phyloP scores from a whole-genome alignment of 2,888 invertebrate species.

The Tetrapedia diversipes region DNA sequence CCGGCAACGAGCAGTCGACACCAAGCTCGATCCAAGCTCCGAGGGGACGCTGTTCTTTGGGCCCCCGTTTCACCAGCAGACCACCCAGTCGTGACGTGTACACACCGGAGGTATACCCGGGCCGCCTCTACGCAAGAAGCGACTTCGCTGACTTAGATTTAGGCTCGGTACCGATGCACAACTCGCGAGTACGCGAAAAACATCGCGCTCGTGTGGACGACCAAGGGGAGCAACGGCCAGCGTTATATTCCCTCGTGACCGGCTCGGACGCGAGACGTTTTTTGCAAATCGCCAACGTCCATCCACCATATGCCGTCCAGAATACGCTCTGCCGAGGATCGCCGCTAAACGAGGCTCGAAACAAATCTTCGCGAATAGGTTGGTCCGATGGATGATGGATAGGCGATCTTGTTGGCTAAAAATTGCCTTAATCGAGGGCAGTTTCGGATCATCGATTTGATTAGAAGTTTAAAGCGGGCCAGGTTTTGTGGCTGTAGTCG shows the following conservation, averaged over 20 bases:
- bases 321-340: conserved; percentile 22
- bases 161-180: conserved; percentile 49
- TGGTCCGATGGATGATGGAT: conserved; percentile 27
- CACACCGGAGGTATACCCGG: conserved; percentile 17
- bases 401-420: not conserved
- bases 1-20: conserved; percentile 20
- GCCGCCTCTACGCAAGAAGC: conserved; percentile 44
- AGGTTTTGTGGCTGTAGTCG: too few relatives aligned
- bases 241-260: conserved; percentile 59
- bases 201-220: conserved; percentile 31
- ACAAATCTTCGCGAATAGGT: conserved; percentile 26
- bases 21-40: not conserved
- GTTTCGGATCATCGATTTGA: too few relatives aligned
- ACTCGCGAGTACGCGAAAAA: conserved; percentile 45
- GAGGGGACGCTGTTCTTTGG: conserved; percentile 22
- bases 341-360: conserved; percentile 7
- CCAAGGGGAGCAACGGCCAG: conserved; percentile 19
- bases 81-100: conserved; percentile 53
- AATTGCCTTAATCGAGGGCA: not conserved
- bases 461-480: too few relatives aligned
- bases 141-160: conserved; percentile 56
- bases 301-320: conserved; percentile 66
- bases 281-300: conserved; percentile 63
- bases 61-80: conserved; percentile 25
- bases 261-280: conserved; percentile 45